Percentiles rank a stretch among this genome's conserved stretches.
These are phyloP conservation scores for Chaetodon trifascialis DNA, from an alignment of 2,113 vertebrate genomes.

Conservation along the genomic window DNA sequence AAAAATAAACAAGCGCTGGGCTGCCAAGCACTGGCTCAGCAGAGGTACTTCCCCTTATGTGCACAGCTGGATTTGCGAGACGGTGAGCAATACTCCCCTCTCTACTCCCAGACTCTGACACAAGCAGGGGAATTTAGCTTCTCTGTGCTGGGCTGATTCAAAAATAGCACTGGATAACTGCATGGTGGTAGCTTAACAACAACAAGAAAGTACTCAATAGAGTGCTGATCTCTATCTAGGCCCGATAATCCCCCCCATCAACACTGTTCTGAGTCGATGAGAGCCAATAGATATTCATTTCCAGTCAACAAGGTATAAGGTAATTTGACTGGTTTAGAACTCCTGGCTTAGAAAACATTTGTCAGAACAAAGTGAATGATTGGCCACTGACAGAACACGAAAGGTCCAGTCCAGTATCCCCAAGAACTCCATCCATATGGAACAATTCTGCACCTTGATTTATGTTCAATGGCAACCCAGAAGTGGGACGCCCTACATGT, in stretches of 20 bases:
- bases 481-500: background rate
- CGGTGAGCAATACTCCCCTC: slow-evolving; percentile 80
- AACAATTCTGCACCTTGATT: no score
- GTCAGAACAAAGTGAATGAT: background rate
- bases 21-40: slow-evolving; percentile 77
- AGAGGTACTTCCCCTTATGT: slow-evolving; percentile 82
- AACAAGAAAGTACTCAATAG: slow-evolving; percentile 35
- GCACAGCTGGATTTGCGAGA: slow-evolving; percentile 82
- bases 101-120: slow-evolving; percentile 82
- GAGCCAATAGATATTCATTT: background rate
- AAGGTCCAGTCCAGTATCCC: background rate
- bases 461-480: background rate
- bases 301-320: background rate
- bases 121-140: slow-evolving; percentile 82
- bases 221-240: background rate
- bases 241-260: slow-evolving; percentile 12
- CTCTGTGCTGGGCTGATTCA: slow-evolving; percentile 62
- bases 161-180: slow-evolving; percentile 73
- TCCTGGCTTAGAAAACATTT: background rate
- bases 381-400: background rate
- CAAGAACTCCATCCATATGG: no score
- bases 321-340: background rate
- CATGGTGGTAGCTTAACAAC: slow-evolving; percentile 34
- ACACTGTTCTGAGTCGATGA: background rate
- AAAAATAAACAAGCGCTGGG: slow-evolving; percentile 75